These are phyloP conservation scores for Prochilodus magdalenae DNA, from an alignment of 2,113 vertebrate genomes.

Conservation along the genomic window DNA sequence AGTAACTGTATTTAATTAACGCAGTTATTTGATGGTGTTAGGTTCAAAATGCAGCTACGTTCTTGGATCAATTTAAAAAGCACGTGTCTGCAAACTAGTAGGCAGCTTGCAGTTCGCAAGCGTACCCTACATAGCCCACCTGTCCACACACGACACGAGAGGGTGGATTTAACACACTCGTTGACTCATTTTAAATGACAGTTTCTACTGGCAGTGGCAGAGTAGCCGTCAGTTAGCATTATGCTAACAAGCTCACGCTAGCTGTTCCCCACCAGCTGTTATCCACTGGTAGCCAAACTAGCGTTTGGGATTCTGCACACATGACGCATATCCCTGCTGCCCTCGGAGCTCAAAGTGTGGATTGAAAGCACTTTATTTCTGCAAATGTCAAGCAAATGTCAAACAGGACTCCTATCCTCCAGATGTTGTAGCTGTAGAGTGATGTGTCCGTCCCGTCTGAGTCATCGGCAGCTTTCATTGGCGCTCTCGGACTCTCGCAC, in stretches of 20 bases:
- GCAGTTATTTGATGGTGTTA: too few relatives aligned
- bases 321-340: background rate
- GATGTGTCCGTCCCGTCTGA: background rate
- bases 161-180: too few relatives aligned
- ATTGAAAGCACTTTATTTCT: background rate
- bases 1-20: too few relatives aligned
- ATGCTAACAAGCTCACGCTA: background rate
- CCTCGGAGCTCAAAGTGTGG: background rate
- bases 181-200: too few relatives aligned
- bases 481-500: background rate
- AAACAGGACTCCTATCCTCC: conserved; percentile 8
- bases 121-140: too few relatives aligned
- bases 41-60: too few relatives aligned
- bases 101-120: too few relatives aligned
- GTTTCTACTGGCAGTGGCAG: too few relatives aligned
- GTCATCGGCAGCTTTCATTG: background rate
- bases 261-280: background rate
- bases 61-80: too few relatives aligned
- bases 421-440: background rate
- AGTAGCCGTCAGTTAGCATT: too few relatives aligned
- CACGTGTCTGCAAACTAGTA: too few relatives aligned
- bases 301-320: background rate
- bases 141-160: too few relatives aligned
- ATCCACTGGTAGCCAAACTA: background rate
- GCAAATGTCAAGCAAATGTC: conserved; percentile 31